Evolutionary conservation across 2,113 vertebrate species (phyloP).

Genomic region (Tachysurus fulvidraco): DNA sequence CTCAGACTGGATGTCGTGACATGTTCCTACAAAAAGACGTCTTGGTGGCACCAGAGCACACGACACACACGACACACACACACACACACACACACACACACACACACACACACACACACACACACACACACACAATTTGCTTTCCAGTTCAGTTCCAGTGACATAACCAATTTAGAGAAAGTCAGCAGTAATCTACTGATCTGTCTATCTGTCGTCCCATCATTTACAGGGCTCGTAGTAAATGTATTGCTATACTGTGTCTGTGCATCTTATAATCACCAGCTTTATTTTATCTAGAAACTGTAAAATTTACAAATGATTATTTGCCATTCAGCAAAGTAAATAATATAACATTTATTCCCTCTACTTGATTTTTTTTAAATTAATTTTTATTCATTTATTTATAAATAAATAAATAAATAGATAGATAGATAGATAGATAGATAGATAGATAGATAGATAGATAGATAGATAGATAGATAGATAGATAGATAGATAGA

Average conservation of each 20-base stretch:
- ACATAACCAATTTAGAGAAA: background rate
- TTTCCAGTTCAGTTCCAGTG: background rate
- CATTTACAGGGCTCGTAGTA: background rate
- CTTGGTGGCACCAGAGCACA: background rate
- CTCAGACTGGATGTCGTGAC: background rate
- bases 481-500: too few species aligned
- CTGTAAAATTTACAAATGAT: background rate
- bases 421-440: too few species aligned
- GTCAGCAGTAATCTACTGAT: background rate
- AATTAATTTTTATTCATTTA: too few species aligned
- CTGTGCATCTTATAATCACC: background rate
- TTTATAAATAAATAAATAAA: too few species aligned
- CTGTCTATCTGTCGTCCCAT: background rate
- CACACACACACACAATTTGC: background rate
- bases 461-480: too few species aligned
- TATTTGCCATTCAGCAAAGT: background rate
- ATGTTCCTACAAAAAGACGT: slow-evolving; percentile 2
- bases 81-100: slow-evolving; percentile 25
- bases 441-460: too few species aligned
- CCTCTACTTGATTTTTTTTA: background rate
- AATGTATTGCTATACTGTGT: background rate
- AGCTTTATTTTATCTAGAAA: background rate
- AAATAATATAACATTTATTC: background rate
- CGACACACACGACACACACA: slow-evolving; percentile 23
- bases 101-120: slow-evolving; percentile 15